Conservation (phyloP, 2,888 invertebrate genomes). For the Drosophila nigritarsus region DNA sequence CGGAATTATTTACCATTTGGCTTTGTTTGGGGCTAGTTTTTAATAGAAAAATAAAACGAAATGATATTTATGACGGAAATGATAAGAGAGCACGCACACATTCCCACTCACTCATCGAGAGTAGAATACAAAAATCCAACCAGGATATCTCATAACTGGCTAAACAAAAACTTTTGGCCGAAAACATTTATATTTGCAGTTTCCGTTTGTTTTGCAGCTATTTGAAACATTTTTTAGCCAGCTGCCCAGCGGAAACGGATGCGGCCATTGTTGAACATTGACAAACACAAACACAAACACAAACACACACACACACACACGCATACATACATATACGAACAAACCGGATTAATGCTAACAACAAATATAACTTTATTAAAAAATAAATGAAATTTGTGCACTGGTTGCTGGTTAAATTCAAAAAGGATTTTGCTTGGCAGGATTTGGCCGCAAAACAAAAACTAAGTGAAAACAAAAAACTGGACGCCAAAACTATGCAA, state of each 20-base stretch:
- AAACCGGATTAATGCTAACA: conserved; percentile 72
- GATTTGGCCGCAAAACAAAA: conserved; percentile 58
- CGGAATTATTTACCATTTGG: conserved; percentile 33
- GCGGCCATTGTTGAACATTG: conserved; percentile 77
- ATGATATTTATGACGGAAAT: conserved; percentile 85
- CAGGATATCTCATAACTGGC: conserved; percentile 64
- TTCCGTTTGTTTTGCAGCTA: conserved; percentile 70
- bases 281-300: conserved; percentile 45
- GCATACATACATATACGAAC: conserved; percentile 5
- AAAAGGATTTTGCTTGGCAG: conserved; percentile 42
- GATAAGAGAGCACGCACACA: conserved; percentile 75
- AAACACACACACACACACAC: conserved; percentile 12
- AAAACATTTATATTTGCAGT: conserved; percentile 70
- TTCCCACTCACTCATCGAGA: not conserved
- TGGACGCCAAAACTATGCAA: conserved; percentile 64
- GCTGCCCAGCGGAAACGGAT: conserved; percentile 74
- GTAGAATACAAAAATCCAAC: conserved; percentile 28
- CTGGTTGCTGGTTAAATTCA: conserved; percentile 33
- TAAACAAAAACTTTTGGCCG: conserved; percentile 53
- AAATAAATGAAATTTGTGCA: conserved; percentile 76
- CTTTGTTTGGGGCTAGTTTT: conserved; percentile 65
- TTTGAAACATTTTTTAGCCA: conserved; percentile 63
- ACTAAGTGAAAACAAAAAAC: conserved; percentile 26
- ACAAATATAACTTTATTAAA: conserved; percentile 81
- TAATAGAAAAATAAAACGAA: conserved; percentile 83